Evolutionary conservation across 2,888 invertebrate species (phyloP).

Genomic region (Machimus atricapillus): DNA sequence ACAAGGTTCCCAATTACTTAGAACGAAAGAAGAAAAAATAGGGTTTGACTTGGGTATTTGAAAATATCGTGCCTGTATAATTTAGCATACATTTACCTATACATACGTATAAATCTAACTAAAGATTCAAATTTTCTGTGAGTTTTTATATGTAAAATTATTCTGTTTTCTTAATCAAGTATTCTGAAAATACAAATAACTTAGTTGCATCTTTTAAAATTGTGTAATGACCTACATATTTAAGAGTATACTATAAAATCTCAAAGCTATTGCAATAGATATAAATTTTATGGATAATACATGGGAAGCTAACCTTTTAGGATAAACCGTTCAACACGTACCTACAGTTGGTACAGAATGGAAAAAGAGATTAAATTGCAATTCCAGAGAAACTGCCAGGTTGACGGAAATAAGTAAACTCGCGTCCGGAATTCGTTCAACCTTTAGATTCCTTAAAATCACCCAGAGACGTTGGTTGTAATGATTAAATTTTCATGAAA

Average conservation of each 20-base stretch:
- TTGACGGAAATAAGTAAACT: neutral
- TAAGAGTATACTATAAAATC: neutral
- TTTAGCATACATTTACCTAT: no score
- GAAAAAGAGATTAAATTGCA: neutral
- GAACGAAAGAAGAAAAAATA: no score
- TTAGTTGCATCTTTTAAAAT: neutral
- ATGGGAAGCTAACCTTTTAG: neutral
- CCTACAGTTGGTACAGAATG: neutral
- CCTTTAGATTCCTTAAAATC: neutral
- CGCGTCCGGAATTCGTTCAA: neutral
- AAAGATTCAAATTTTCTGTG: no score
- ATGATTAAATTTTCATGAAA: neutral
- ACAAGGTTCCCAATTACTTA: neutral
- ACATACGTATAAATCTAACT: no score
- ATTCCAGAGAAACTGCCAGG: neutral
- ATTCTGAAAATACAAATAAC: no score
- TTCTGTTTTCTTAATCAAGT: no score
- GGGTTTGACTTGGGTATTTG: no score
- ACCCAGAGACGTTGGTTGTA: neutral
- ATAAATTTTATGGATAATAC: neutral
- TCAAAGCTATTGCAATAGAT: neutral
- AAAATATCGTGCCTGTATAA: no score
- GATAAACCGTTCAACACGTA: neutral
- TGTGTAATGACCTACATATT: neutral
- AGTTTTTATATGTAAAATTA: no score